Base-by-base conservation (phyloP, 2,888 invertebrate species). In the Chloroclystis v-ata region DNA sequence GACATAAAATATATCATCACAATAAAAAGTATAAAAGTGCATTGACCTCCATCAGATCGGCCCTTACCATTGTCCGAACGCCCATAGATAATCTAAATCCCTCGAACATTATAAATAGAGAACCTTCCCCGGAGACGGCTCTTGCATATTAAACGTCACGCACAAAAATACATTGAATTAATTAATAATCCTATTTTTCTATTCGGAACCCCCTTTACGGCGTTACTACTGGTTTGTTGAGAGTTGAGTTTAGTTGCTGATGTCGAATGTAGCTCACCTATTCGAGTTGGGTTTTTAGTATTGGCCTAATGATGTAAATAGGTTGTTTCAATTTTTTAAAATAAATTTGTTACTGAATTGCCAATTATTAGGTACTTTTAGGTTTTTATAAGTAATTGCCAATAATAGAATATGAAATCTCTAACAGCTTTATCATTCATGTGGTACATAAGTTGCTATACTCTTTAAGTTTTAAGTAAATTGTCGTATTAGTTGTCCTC, bases 181-280 rank as follows among this genome's bases (percentile, higher is more conserved):
- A 82, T 82, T 77, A 80, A 75, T 81, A 75, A 78, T 78, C 60
- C 71, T 75, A 75, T 78, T 76, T 79, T 73, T 78, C 79, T 81
- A 81, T 76, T 72, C 72, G 60, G 60, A 49, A 28, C 45, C 35
- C 63, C 60, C 63, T 64, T 28, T 40, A n/a, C 38, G 50, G 47
- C 40, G 42, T 37, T 52, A 57, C 57, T 37, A 43, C 33, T 42
- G 9, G 37, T 20, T 7, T 20, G 20, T n/a, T 12, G 13, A 33
- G 7, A 33, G 35, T 35, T 20, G 11, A 1, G 5, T 6, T 26
- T 7, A 7, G 4, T n/a, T n/a, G n/a, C n/a, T n/a, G 1, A 11
- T 24, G 10, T 33, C 32, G 32, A 10, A 14, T 33, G 32, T n/a
- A 33, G 14, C n/a, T 33, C 32, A 14, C 4, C 14, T 13, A n/a